phyloP scores from a whole-genome alignment of 2,888 invertebrate species.

The Mythimna vitellina region DNA sequence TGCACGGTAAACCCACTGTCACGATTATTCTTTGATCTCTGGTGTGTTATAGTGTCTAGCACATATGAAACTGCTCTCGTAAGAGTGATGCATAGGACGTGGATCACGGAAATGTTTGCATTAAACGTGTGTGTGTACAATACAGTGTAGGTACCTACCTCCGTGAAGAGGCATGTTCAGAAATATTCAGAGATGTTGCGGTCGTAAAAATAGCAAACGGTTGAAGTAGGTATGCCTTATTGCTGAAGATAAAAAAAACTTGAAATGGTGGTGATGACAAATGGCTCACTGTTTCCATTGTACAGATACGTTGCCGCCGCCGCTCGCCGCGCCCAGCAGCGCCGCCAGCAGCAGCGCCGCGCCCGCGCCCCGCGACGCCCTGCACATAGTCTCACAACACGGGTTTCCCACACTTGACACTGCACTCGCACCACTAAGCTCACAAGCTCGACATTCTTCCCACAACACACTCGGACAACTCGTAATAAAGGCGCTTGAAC shows the following conservation, averaged over 20 bases:
- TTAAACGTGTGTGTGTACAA: too few species aligned
- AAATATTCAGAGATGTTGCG: background rate
- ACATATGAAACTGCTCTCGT: too few species aligned
- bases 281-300: slow-evolving; percentile 71
- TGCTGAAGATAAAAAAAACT: background rate
- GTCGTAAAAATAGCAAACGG: background rate
- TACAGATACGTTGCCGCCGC: slow-evolving; percentile 68
- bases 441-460: slow-evolving; percentile 7
- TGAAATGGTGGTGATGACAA: background rate
- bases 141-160: too few species aligned
- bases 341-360: slow-evolving; percentile 23
- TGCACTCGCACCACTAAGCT: background rate
- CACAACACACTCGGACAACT: background rate
- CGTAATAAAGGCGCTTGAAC: background rate
- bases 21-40: too few species aligned
- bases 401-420: slow-evolving; percentile 5
- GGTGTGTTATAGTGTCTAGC: too few species aligned
- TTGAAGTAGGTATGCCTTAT: too few species aligned
- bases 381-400: background rate
- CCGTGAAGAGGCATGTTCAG: background rate
- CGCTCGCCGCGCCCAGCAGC: slow-evolving; percentile 41
- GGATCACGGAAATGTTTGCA: too few species aligned
- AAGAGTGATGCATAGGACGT: too few species aligned
- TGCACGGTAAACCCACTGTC: too few species aligned
- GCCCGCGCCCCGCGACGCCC: slow-evolving; percentile 36